Percentiles rank a stretch among this genome's conserved stretches.
Conservation (phyloP, 2,888 invertebrate genomes). For the Gastracanthus pulcherrimus region DNA sequence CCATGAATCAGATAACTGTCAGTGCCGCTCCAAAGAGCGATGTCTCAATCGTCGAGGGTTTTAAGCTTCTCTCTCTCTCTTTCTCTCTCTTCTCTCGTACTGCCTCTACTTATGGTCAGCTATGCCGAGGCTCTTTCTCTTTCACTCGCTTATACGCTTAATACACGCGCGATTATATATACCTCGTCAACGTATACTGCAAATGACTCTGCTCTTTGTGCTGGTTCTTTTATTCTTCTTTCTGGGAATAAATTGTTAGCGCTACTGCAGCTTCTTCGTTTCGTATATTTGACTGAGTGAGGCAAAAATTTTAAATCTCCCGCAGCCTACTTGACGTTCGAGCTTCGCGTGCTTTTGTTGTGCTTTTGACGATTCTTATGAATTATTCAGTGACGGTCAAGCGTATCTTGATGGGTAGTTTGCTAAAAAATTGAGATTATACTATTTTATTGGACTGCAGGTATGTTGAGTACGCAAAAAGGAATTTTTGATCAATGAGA, state of each 20-base stretch:
- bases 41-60: constrained; percentile 74
- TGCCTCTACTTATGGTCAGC: constrained; percentile 6
- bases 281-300: constrained; percentile 8
- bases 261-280: constrained; percentile 22
- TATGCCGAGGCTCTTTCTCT: not conserved
- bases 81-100: constrained; percentile 26
- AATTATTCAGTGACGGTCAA: constrained; percentile 33
- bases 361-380: constrained; percentile 27
- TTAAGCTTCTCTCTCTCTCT: constrained; percentile 56
- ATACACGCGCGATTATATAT: constrained; percentile 23
- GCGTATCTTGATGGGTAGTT: not conserved
- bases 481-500: too few relatives aligned
- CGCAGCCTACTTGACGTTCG: constrained; percentile 1
- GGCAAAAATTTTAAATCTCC: constrained; percentile 40
- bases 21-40: constrained; percentile 72
- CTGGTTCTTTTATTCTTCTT: not conserved
- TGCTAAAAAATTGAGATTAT: constrained; percentile 13
- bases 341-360: constrained; percentile 36
- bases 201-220: constrained; percentile 47
- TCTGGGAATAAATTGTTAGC: constrained; percentile 25
- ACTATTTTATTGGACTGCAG: constrained; percentile 20
- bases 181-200: constrained; percentile 43
- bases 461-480: too few relatives aligned
- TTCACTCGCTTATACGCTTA: not conserved
- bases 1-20: constrained; percentile 78